These are phyloP conservation scores for Tauraco erythrolophus DNA, from an alignment of 2,113 vertebrate genomes.

Conservation along the genomic window DNA sequence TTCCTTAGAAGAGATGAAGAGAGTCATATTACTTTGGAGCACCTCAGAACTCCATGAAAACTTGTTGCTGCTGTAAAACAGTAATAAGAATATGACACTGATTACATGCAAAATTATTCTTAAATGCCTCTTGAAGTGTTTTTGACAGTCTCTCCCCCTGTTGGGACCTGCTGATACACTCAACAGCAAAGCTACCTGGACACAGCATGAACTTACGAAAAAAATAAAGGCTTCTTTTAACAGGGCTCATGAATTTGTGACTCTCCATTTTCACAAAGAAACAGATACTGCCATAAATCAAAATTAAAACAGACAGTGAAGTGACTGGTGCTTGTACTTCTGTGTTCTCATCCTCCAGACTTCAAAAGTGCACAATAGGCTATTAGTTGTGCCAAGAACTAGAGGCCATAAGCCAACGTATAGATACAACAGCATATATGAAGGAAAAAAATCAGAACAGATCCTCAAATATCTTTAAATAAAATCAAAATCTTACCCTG, in stretches of 20 bases:
- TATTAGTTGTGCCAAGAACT: neutral
- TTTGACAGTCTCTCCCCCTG: neutral
- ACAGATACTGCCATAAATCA: neutral
- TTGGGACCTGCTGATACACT: neutral
- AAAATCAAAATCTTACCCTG: slow-evolving; percentile 76
- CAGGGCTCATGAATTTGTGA: neutral
- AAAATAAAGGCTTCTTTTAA: neutral
- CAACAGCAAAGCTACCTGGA: neutral
- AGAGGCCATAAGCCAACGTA: neutral
- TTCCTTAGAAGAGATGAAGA: neutral
- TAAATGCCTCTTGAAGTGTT: neutral
- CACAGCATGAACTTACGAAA: neutral
- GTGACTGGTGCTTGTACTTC: neutral
- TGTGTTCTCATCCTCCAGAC: neutral
- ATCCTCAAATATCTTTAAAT: neutral
- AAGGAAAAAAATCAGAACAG: neutral
- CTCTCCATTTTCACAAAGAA: neutral
- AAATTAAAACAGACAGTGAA: neutral
- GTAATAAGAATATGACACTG: neutral
- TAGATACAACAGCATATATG: neutral
- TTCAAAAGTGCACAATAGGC: neutral
- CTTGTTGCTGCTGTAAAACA: neutral
- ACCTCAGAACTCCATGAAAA: neutral
- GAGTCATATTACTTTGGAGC: neutral
- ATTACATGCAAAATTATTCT: neutral